phyloP scores from a whole-genome alignment of 2,888 invertebrate species.

The Plutella xylostella region DNA sequence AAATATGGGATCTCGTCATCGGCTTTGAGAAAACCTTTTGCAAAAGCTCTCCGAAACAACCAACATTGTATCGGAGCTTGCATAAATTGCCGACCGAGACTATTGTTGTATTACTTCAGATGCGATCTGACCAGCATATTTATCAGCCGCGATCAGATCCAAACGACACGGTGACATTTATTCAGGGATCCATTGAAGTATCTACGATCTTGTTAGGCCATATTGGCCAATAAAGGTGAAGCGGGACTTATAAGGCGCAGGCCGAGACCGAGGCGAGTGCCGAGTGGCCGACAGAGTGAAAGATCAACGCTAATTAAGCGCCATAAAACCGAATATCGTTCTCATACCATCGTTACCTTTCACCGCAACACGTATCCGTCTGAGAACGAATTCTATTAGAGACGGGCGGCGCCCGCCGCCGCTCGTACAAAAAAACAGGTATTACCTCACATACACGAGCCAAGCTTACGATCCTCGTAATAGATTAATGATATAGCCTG shows the following conservation, averaged over 20 bases:
- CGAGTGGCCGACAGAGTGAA: constrained; percentile 50
- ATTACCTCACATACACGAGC: constrained; percentile 45
- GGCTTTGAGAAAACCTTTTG: background rate
- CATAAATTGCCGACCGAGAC: background rate
- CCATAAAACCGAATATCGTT: constrained; percentile 62
- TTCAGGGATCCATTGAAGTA: constrained; percentile 25
- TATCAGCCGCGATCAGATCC: constrained; percentile 9
- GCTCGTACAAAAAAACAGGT: constrained; percentile 37
- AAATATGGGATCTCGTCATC: constrained; percentile 18
- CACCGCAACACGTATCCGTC: constrained; percentile 30
- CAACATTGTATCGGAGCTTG: background rate
- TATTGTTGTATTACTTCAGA: constrained; percentile 12
- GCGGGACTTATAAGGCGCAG: constrained; percentile 36
- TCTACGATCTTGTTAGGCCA: constrained; percentile 40
- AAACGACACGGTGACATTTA: constrained; percentile 38
- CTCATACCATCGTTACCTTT: constrained; percentile 51
- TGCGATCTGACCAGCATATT: constrained; percentile 10
- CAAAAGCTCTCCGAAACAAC: background rate
- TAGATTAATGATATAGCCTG: constrained; percentile 66
- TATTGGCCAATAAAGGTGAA: constrained; percentile 46
- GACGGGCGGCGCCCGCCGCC: constrained; percentile 19
- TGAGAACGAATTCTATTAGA: constrained; percentile 39
- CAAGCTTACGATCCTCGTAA: constrained; percentile 35
- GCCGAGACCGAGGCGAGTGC: constrained; percentile 20
- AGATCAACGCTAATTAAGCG: constrained; percentile 61